phyloP scores from a whole-genome alignment of 2,888 invertebrate species.

The Drosophila lutescens region DNA sequence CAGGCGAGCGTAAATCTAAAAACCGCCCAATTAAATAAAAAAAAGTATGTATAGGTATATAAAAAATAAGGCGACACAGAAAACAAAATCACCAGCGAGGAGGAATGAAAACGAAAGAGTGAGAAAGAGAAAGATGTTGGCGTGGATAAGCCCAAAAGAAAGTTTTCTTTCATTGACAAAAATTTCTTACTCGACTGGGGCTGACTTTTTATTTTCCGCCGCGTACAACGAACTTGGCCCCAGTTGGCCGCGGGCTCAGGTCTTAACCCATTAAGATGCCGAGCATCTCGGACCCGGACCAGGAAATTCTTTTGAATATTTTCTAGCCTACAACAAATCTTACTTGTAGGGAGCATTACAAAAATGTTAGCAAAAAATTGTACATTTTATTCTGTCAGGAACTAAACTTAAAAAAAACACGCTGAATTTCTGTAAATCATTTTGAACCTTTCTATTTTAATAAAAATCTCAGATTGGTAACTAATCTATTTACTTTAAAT shows the following conservation, averaged over 20 bases:
- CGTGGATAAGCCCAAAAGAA: constrained; percentile 64
- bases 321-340: background rate
- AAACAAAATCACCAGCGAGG: constrained; percentile 44
- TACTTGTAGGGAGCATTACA: background rate
- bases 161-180: constrained; percentile 79
- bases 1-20: constrained; percentile 69
- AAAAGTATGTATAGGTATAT: constrained; percentile 23
- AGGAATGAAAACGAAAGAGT: constrained; percentile 26
- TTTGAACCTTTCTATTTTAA: no score
- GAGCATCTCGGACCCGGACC: background rate
- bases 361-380: no score
- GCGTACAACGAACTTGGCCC: constrained; percentile 73
- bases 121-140: constrained; percentile 41
- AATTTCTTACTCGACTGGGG: constrained; percentile 40
- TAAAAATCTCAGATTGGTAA: no score
- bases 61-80: constrained; percentile 44
- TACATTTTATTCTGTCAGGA: no score
- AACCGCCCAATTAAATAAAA: constrained; percentile 68
- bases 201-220: constrained; percentile 40
- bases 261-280: constrained; percentile 42
- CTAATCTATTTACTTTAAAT: no score
- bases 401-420: no score
- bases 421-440: no score
- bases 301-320: constrained; percentile 2
- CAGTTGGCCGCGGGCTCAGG: constrained; percentile 25